Evolutionary conservation across 2,797 vertebrate genomes (phyloP).

Genomic region (Neoniphon sammara): DNA sequence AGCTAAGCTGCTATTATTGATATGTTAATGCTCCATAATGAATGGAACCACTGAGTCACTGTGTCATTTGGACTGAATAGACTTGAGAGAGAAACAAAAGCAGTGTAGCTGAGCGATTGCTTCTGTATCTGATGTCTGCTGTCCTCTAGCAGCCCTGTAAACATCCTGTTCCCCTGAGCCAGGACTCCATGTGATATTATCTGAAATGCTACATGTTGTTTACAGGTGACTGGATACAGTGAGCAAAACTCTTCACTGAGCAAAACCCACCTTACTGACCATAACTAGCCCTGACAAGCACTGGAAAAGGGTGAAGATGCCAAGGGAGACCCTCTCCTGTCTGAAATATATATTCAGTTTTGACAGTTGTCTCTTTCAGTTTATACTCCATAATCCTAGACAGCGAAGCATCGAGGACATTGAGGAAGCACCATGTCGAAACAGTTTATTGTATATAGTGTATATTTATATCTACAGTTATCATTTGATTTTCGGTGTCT

Average conservation of each 20-base stretch:
- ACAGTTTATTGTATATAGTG: not conserved
- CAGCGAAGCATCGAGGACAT: not conserved
- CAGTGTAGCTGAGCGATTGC: not conserved
- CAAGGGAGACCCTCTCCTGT: not conserved
- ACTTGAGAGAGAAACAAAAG: not conserved
- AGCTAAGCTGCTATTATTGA: too few relatives aligned
- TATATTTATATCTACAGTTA: too few relatives aligned
- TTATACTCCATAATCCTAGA: not conserved
- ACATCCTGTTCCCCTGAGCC: constrained; percentile 39
- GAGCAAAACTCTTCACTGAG: too few relatives aligned
- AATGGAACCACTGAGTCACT: too few relatives aligned
- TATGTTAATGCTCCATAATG: too few relatives aligned
- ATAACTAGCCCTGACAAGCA: constrained; percentile 23
- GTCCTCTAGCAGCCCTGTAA: constrained; percentile 33
- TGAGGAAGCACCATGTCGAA: not conserved
- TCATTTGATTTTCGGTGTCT: not conserved
- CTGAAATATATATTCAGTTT: not conserved
- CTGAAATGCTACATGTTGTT: constrained; percentile 35
- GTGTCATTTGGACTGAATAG: too few relatives aligned
- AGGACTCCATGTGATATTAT: constrained; percentile 23
- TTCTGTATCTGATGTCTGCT: constrained; percentile 19
- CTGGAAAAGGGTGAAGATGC: not conserved
- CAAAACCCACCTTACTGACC: constrained; percentile 4
- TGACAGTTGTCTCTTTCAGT: not conserved
- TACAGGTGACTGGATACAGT: constrained; percentile 38